phyloP scores from a whole-genome alignment of 2,888 invertebrate species.

The Ommatoiulus sabulosus region DNA sequence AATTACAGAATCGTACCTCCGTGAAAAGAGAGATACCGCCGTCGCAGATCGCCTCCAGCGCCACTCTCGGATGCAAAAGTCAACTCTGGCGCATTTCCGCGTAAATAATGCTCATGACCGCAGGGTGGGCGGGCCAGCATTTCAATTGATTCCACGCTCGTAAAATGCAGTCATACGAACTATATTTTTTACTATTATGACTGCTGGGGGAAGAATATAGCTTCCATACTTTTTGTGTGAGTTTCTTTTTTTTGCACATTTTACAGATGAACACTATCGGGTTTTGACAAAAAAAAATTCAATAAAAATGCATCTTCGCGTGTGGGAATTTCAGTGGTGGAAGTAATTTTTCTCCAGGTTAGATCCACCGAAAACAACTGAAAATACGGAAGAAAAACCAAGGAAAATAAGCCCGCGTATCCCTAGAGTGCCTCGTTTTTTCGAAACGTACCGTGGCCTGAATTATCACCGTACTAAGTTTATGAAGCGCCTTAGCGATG shows the following conservation, averaged over 20 bases:
- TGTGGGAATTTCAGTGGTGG: background rate
- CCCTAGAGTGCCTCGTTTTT: background rate
- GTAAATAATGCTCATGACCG: background rate
- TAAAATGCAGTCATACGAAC: background rate
- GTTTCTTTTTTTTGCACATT: background rate
- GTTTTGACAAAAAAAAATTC: background rate
- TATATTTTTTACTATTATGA: background rate
- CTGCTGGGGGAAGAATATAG: background rate
- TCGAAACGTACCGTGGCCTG: background rate
- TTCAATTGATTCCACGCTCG: background rate
- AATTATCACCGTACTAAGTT: background rate
- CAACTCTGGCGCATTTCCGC: background rate
- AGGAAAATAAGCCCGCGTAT: background rate
- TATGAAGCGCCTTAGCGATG: background rate
- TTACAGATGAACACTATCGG: background rate
- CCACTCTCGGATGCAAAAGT: background rate
- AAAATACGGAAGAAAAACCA: background rate
- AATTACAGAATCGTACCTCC: no score
- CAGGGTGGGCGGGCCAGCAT: background rate
- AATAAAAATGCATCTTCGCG: background rate
- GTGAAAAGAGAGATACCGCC: no score
- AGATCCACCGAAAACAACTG: background rate
- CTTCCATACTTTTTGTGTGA: background rate
- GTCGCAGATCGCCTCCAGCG: background rate
- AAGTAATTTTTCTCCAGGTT: background rate